Evolutionary conservation across 92 coral and sea anemone genomes (phyloP).

Genomic region (Diadumene lineata): DNA sequence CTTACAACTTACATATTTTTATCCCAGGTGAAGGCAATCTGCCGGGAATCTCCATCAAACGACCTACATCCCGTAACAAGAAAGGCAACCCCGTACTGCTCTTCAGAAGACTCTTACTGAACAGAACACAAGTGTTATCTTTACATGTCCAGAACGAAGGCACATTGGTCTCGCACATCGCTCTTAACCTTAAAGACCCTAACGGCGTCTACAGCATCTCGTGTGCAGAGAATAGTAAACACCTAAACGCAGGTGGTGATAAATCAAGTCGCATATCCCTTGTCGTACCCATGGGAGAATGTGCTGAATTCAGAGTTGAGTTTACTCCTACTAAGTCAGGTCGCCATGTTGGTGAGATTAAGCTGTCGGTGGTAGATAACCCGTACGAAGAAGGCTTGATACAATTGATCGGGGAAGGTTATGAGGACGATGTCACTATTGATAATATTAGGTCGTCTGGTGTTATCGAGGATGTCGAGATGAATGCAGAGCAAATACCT

Average conservation of each 20-base stretch:
- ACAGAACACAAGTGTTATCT: slow-evolving; percentile 83
- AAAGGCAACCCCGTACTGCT: slow-evolving; percentile 86
- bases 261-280: slow-evolving; percentile 62
- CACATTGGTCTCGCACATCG: slow-evolving; percentile 76
- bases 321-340: slow-evolving; percentile 74
- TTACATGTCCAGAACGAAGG: slow-evolving; percentile 91
- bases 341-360: slow-evolving; percentile 75
- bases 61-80: slow-evolving; percentile 92
- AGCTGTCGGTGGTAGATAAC: slow-evolving; percentile 86
- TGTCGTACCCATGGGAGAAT: slow-evolving; percentile 79
- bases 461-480: slow-evolving; percentile 23
- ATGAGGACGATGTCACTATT: slow-evolving; percentile 94
- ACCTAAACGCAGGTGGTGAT: slow-evolving; percentile 43
- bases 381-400: slow-evolving; percentile 87
- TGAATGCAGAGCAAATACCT: slow-evolving; percentile 45
- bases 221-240: slow-evolving; percentile 64
- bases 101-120: slow-evolving; percentile 81
- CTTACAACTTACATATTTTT: too few species aligned
- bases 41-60: slow-evolving; percentile 78
- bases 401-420: slow-evolving; percentile 93
- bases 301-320: slow-evolving; percentile 91
- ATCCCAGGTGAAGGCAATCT: slow-evolving; percentile 97
- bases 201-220: slow-evolving; percentile 63
- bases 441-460: slow-evolving; percentile 78
- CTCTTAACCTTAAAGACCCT: slow-evolving; percentile 82